A percentile compares a stretch with the other conserved stretches of the same genome.
phyloP scores from a whole-genome alignment of 2,113 vertebrate species.

The Rhodinocichla rosea region DNA sequence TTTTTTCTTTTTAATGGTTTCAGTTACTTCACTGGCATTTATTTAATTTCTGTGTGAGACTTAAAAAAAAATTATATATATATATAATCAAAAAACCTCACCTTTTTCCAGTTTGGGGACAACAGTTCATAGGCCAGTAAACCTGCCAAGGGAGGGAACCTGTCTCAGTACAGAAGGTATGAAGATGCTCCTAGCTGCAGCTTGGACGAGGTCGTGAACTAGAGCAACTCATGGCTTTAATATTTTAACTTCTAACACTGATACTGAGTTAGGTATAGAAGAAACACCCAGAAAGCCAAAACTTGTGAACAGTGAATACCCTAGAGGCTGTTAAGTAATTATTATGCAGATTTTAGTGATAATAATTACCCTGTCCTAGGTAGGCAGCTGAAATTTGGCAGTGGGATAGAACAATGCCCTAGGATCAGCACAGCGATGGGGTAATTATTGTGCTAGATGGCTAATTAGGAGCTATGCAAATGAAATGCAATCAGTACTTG shows the following conservation, averaged over 20 bases:
- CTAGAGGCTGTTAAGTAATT: slow-evolving; percentile 16
- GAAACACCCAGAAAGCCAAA: not conserved
- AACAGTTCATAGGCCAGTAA: not conserved
- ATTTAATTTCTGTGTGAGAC: not conserved
- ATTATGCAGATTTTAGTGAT: slow-evolving; percentile 5
- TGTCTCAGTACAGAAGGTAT: not conserved
- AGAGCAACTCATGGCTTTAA: not conserved
- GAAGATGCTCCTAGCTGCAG: not conserved
- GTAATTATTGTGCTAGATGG: slow-evolving; percentile 6
- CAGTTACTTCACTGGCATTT: not conserved
- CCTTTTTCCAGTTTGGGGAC: not conserved
- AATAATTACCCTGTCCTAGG: not conserved
- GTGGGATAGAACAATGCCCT: not conserved
- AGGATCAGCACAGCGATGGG: not conserved
- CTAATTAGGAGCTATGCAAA: slow-evolving; percentile 20
- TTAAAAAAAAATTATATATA: not conserved
- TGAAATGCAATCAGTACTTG: not conserved
- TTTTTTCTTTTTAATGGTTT: not conserved
- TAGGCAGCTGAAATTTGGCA: not conserved
- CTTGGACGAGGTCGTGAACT: not conserved
- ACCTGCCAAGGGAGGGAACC: not conserved
- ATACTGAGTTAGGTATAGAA: not conserved
- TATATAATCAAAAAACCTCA: not conserved
- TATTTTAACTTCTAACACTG: not conserved
- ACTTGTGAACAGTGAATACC: not conserved